Base-by-base conservation (phyloP, 2,888 invertebrate genomes). In the Caenorhabditis panamensis region DNA sequence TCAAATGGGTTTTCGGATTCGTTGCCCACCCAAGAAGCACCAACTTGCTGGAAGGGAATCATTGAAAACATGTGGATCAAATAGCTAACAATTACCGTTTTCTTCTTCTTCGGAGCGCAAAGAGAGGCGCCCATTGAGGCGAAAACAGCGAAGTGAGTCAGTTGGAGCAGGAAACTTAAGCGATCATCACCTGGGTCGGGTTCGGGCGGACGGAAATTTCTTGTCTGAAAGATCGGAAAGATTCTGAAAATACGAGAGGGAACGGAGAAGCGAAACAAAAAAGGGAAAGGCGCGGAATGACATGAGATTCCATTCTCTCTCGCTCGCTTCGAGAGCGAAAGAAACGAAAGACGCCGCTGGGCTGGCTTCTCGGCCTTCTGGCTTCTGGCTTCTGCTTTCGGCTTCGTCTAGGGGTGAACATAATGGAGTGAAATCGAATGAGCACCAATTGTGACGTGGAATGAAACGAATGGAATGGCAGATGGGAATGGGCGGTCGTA, bases 1-100 rank as follows among this genome's bases (percentile, higher is more conserved):
- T 90, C 90, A 73, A 90, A 90, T 8, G 90, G 90, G 72, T 90
- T 90, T 26, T 89, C 89, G 13, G 86, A 86, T 49, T 90, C 90
- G 73, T 86, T 89, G 22, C 88, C 89, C 6, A 90, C 83, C 89
- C 89, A 90, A 1, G 87, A 87, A 4, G 86, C 82, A 1, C 86
- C 86, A 11, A 86, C 84, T 82, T 83, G 82, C 86, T 87, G 71
- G 37, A 83, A 72, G 18, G 24, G 69, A 26, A 31, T n/a, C n/a
- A n/a, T n/a, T n/a, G n/a, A n/a, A n/a, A n/a, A n/a, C n/a, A n/a
- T n/a, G n/a, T n/a, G n/a, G n/a, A n/a, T n/a, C n/a, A n/a, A n/a
- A n/a, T n/a, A n/a, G n/a, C 1, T 16, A 24, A 26, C 24, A 24
- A 76, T 79, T 47, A 88, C 86, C 47, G 85, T 78, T 77, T 89